These are phyloP conservation scores for Labeo calbasu DNA, from an alignment of 2,797 vertebrate genomes.

Conservation along the genomic window DNA sequence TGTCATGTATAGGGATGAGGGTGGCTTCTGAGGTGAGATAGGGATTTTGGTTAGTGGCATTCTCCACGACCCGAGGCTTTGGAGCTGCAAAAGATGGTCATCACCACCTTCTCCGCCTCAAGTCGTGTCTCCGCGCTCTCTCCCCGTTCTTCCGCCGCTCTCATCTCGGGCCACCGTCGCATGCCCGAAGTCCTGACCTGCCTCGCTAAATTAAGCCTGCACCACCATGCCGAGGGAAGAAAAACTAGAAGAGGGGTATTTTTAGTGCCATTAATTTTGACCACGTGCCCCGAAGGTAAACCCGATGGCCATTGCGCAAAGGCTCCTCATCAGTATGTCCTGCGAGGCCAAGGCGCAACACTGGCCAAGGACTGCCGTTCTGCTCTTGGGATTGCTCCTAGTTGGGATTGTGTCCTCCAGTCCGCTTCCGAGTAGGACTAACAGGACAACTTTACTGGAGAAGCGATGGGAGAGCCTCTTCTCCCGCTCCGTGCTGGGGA, in stretches of 20 bases:
- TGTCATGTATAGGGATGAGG: conserved; percentile 80
- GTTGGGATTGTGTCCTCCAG: conserved; percentile 76
- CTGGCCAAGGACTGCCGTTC: conserved; percentile 77
- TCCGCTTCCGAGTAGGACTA: conserved; percentile 77
- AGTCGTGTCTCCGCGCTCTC: conserved; percentile 71
- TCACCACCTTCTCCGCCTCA: conserved; percentile 66
- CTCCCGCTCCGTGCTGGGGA: conserved; percentile 81
- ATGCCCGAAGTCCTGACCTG: conserved; percentile 84
- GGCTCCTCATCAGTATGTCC: conserved; percentile 86
- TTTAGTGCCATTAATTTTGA: conserved; percentile 90
- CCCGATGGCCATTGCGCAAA: conserved; percentile 85
- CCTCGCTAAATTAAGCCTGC: conserved; percentile 90
- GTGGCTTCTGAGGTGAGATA: conserved; percentile 77
- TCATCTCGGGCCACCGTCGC: conserved; percentile 82
- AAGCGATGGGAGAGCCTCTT: conserved; percentile 83
- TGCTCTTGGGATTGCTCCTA: conserved; percentile 78
- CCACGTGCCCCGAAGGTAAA: conserved; percentile 89
- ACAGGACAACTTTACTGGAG: conserved; percentile 78
- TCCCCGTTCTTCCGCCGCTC: conserved; percentile 60
- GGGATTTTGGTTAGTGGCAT: conserved; percentile 73
- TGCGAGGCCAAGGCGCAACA: conserved; percentile 74
- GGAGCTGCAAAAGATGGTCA: conserved; percentile 84
- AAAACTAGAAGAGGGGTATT: conserved; percentile 89
- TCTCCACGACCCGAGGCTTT: conserved; percentile 74
- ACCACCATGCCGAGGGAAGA: conserved; percentile 86